Evolutionary conservation across 2,113 vertebrate genomes (phyloP).

Genomic region (Percina caprodes): DNA sequence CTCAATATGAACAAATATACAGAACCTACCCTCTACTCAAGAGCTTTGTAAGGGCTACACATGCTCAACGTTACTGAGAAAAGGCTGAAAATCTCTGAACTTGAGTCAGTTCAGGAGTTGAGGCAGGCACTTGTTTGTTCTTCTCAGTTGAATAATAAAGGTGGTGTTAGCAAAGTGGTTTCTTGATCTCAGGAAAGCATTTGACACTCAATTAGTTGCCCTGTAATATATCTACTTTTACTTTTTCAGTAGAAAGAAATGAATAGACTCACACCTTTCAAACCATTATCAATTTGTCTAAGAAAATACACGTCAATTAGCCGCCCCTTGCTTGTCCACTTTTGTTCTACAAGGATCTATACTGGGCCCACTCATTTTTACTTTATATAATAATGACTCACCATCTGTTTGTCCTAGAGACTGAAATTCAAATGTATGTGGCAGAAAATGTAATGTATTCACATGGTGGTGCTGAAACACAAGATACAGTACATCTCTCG

Average conservation of each 20-base stretch:
- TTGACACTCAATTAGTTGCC: background rate
- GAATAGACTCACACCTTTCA: slow-evolving; percentile 17
- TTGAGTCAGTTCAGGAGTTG: background rate
- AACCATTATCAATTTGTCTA: slow-evolving; percentile 28
- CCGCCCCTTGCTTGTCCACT: slow-evolving; percentile 48
- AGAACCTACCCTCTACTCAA: background rate
- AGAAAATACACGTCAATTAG: slow-evolving; percentile 54
- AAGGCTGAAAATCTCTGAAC: background rate
- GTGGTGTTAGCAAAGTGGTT: background rate
- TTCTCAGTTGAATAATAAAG: background rate
- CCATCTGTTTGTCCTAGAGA: slow-evolving; percentile 48
- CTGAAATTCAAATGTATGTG: slow-evolving; percentile 43
- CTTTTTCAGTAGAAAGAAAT: background rate
- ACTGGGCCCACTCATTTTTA: slow-evolving; percentile 67
- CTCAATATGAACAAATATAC: background rate
- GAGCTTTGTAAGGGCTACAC: slow-evolving; percentile 9
- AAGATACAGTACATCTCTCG: background rate
- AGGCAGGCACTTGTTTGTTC: slow-evolving; percentile 13
- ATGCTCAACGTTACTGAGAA: background rate
- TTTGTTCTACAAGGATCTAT: slow-evolving; percentile 51
- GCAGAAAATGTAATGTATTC: slow-evolving; percentile 6
- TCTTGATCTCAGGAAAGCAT: background rate
- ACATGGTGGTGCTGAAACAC: background rate
- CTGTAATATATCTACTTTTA: background rate
- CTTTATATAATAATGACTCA: slow-evolving; percentile 75